phyloP scores from a whole-genome alignment of 1,140 invertebrate genomes.

The Holotrichia oblita region DNA sequence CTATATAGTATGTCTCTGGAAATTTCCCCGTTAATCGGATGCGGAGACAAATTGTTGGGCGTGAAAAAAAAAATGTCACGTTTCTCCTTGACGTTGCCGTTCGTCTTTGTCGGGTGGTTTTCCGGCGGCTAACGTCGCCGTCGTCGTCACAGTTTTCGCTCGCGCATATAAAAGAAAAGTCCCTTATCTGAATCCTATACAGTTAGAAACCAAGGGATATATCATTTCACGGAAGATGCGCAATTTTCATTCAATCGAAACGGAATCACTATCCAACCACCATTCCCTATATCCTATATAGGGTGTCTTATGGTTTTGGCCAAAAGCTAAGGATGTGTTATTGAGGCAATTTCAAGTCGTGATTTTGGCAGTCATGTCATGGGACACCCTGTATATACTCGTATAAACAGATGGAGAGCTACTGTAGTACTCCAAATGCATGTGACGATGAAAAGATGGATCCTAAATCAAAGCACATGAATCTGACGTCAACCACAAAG shows the following conservation, averaged over 20 bases:
- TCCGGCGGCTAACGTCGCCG: too few relatives aligned
- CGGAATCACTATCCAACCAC: not conserved
- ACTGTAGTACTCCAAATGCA: too few relatives aligned
- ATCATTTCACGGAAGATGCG: conserved; percentile 11
- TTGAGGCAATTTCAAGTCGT: too few relatives aligned
- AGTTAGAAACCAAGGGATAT: not conserved
- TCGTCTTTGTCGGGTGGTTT: not conserved
- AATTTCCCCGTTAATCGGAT: not conserved
- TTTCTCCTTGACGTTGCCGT: not conserved
- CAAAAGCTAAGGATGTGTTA: too few relatives aligned
- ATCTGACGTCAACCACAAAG: too few relatives aligned
- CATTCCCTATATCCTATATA: too few relatives aligned
- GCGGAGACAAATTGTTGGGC: not conserved
- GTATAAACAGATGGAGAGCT: too few relatives aligned
- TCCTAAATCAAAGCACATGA: too few relatives aligned
- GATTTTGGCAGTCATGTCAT: too few relatives aligned
- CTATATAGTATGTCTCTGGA: not conserved
- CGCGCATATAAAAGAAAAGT: not conserved
- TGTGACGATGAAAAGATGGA: too few relatives aligned
- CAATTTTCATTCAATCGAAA: conserved; percentile 12
- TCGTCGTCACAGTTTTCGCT: not conserved
- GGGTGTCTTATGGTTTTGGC: too few relatives aligned
- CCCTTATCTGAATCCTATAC: not conserved
- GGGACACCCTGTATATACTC: too few relatives aligned
- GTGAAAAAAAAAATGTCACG: not conserved